Percentiles rank a stretch among this genome's conserved stretches.
These are phyloP conservation scores for Capromys pilorides DNA, from an alignment of 2,797 vertebrate species.

Conservation along the genomic window DNA sequence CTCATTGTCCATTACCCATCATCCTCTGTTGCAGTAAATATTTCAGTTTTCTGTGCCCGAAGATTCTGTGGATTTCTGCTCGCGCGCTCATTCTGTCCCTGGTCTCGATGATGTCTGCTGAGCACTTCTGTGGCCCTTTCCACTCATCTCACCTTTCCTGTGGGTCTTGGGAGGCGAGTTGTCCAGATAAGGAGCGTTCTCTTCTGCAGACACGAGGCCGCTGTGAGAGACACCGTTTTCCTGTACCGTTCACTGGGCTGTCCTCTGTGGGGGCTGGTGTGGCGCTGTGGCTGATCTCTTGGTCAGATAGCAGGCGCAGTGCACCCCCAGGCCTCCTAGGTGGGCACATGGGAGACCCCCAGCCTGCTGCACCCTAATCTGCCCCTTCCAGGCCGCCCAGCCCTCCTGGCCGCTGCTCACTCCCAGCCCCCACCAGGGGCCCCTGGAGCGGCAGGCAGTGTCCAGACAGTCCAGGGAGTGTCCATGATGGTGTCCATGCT, in stretches of 20 bases:
- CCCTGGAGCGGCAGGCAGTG: background rate
- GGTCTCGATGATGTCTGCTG: background rate
- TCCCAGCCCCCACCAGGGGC: background rate
- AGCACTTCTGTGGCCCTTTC: background rate
- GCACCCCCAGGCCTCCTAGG: background rate
- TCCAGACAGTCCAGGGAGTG: background rate
- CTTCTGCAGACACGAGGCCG: background rate
- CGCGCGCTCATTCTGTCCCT: background rate
- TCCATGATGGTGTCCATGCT: accelerated
- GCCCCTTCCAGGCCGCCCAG: accelerated
- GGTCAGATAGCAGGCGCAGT: background rate
- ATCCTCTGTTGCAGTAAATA: background rate
- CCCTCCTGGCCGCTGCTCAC: no score
- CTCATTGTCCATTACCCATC: background rate
- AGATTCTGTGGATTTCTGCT: background rate
- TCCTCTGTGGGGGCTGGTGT: background rate
- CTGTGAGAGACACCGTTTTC: background rate
- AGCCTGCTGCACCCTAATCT: accelerated
- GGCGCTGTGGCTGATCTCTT: background rate
- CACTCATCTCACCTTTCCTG: background rate
- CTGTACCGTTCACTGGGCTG: background rate
- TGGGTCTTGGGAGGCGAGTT: background rate
- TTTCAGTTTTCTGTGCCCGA: background rate
- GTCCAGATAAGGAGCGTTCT: background rate
- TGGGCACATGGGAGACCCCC: background rate